phyloP scores from a whole-genome alignment of 2,888 invertebrate species.

The Pammene fasciana region DNA sequence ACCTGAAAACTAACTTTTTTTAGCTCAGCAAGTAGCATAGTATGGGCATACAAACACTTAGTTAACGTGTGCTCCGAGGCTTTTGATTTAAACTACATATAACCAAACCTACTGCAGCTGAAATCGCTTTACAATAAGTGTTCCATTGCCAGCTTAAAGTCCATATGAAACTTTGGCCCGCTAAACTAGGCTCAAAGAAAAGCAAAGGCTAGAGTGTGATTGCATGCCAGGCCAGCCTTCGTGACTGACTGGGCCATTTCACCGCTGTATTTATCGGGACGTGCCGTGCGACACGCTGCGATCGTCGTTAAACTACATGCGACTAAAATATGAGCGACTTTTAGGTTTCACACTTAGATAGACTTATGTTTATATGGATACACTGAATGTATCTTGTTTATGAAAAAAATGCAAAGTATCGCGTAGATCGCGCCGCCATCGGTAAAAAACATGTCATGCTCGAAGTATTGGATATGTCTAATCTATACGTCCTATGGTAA shows the following conservation, averaged over 20 bases:
- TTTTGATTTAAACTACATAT: too few relatives aligned
- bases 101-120: background rate
- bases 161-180: background rate
- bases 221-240: constrained; percentile 70
- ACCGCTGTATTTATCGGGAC: constrained; percentile 69
- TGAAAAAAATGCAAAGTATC: too few relatives aligned
- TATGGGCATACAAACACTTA: too few relatives aligned
- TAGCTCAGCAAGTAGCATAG: too few relatives aligned
- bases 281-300: constrained; percentile 75
- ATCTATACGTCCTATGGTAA: too few relatives aligned
- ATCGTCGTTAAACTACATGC: constrained; percentile 50
- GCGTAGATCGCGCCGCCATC: too few relatives aligned
- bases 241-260: constrained; percentile 74
- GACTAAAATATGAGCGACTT: constrained; percentile 45
- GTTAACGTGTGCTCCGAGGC: too few relatives aligned
- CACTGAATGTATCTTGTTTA: too few relatives aligned
- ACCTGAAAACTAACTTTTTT: too few relatives aligned
- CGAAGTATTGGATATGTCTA: too few relatives aligned
- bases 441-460: too few relatives aligned
- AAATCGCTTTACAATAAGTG: background rate
- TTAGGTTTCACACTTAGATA: background rate
- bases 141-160: background rate
- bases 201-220: constrained; percentile 46
- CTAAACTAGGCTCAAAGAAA: constrained; percentile 11
- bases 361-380: too few relatives aligned